These are phyloP conservation scores for Habropoda laboriosa DNA, from an alignment of 1,140 invertebrate genomes.

Conservation along the genomic window DNA sequence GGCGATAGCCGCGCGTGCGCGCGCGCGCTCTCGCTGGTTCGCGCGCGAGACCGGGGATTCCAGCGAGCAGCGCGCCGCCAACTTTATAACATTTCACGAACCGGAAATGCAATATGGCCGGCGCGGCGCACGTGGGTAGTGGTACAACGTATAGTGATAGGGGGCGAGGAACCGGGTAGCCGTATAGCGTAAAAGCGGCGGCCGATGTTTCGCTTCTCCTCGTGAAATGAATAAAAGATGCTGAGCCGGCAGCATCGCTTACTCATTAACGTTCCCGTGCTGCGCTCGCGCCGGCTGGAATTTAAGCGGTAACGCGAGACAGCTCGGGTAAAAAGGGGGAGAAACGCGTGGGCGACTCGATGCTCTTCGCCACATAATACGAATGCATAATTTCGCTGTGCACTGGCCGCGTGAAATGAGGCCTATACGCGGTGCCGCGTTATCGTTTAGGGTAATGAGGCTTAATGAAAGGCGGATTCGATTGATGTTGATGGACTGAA, in stretches of 20 bases:
- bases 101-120: constrained; percentile 69
- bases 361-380: constrained; percentile 34
- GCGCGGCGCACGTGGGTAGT: constrained; percentile 61
- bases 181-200: constrained; percentile 56
- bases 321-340: not conserved
- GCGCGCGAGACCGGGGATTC: too few species aligned
- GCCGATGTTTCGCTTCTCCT: constrained; percentile 61
- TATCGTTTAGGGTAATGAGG: constrained; percentile 14
- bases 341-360: constrained; percentile 43
- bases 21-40: too few species aligned
- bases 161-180: not conserved
- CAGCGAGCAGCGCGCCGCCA: constrained; percentile 31
- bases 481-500: not conserved
- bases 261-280: constrained; percentile 65
- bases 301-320: constrained; percentile 53
- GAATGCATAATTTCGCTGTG: constrained; percentile 37
- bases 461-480: constrained; percentile 1
- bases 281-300: constrained; percentile 32
- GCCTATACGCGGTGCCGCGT: not conserved
- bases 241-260: constrained; percentile 56
- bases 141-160: constrained; percentile 26
- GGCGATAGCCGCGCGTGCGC: constrained; percentile 59
- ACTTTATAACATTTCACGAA: constrained; percentile 68
- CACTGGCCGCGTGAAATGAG: not conserved
- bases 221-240: constrained; percentile 75